Conservation (phyloP, 2,797 vertebrate genomes). For the Silurus aristotelis region DNA sequence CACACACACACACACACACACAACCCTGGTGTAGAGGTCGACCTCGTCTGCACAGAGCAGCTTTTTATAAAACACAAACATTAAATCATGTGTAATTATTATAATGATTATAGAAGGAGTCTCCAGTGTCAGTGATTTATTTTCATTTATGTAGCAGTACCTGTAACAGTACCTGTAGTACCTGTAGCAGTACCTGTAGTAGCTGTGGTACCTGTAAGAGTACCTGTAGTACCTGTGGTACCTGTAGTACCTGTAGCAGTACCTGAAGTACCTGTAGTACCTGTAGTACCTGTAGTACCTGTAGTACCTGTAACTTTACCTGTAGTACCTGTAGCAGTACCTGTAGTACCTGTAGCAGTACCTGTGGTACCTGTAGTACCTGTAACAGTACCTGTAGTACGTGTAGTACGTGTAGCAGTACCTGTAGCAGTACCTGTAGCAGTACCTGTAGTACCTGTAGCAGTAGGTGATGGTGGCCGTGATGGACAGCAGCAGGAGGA, state of each 20-base stretch:
- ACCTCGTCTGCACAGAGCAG: background rate
- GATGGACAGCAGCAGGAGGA: conserved; percentile 76
- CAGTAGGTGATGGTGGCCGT: conserved; percentile 72
- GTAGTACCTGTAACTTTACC: background rate
- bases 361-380: background rate
- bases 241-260: background rate
- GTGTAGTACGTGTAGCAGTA: background rate
- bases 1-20: conserved; percentile 57
- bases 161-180: background rate
- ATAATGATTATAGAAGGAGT: background rate
- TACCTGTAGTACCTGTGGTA: background rate
- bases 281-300: background rate
- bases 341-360: background rate
- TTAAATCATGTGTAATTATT: background rate
- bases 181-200: background rate
- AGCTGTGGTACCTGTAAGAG: background rate
- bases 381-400: background rate
- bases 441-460: conserved; percentile 59
- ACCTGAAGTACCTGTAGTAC: background rate
- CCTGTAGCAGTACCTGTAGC: conserved; percentile 74
- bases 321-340: background rate
- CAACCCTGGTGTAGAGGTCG: background rate
- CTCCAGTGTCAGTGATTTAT: background rate
- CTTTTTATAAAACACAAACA: no score
- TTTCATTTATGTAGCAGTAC: background rate